These are phyloP conservation scores for Epizoanthus stellaris DNA, from an alignment of 92 coral and sea anemone species.

Conservation along the genomic window DNA sequence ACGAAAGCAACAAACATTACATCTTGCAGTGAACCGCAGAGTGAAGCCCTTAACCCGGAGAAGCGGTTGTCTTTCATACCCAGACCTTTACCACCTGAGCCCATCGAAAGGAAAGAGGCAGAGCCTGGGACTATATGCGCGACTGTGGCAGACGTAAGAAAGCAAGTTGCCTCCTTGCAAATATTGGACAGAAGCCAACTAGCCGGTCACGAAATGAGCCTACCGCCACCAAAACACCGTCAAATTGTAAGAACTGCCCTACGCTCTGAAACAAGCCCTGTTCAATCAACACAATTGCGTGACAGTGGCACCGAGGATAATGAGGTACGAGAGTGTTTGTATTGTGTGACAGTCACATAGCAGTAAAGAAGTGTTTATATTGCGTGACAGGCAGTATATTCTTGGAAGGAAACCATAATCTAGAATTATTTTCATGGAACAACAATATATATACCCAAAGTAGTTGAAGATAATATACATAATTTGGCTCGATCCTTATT, in stretches of 20 bases:
- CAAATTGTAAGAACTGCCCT: no score
- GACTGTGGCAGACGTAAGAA: not conserved
- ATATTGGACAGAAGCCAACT: not conserved
- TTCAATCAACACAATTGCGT: not conserved
- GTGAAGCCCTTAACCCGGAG: not conserved
- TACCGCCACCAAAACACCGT: not conserved
- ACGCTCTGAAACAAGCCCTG: not conserved
- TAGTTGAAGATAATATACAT: no score
- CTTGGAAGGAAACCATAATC: no score
- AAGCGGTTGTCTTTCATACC: not conserved
- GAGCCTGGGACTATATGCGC: not conserved
- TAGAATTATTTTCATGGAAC: no score
- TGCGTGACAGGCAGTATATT: no score
- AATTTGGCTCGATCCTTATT: no score
- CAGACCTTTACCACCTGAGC: slow-evolving; percentile 9
- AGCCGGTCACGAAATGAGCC: not conserved
- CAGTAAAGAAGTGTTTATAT: not conserved
- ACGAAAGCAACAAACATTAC: not conserved
- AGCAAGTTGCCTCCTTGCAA: not conserved
- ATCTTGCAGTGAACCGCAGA: no score
- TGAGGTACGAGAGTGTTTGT: not conserved
- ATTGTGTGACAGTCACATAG: not conserved
- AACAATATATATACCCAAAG: no score
- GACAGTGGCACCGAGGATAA: not conserved
- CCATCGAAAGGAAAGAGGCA: not conserved